These are phyloP conservation scores for Ardeotis arabs DNA, from an alignment of 2,113 vertebrate species.

Conservation along the genomic window DNA sequence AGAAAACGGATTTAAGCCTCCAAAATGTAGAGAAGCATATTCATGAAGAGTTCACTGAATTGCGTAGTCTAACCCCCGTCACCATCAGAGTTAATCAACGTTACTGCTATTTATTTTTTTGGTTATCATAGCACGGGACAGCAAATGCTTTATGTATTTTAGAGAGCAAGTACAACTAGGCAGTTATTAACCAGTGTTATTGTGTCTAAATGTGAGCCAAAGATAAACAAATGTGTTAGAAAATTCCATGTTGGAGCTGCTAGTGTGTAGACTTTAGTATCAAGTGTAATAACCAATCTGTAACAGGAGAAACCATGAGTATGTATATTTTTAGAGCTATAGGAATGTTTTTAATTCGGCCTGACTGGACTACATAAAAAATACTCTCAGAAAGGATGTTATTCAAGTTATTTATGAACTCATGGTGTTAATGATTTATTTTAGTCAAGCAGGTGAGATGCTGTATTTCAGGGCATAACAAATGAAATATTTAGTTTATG, in stretches of 20 bases:
- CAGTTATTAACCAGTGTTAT: background rate
- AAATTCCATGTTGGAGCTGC: background rate
- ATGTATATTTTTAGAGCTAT: conserved; percentile 20
- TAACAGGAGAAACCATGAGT: background rate
- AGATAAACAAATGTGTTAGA: background rate
- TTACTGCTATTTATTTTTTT: background rate
- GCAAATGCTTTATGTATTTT: background rate
- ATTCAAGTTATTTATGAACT: conserved; percentile 16
- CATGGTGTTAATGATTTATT: conserved; percentile 5
- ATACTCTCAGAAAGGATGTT: conserved; percentile 5
- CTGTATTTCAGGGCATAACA: background rate
- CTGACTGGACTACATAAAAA: background rate
- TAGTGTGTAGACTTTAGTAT: background rate
- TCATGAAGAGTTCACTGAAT: background rate
- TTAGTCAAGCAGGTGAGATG: background rate
- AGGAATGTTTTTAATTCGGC: conserved; percentile 1
- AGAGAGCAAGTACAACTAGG: background rate
- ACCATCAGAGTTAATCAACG: background rate
- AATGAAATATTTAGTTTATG: background rate
- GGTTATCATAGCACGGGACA: background rate
- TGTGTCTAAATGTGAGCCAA: conserved; percentile 2
- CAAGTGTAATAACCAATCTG: background rate
- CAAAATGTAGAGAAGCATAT: background rate
- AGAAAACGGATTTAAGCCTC: background rate
- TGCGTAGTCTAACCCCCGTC: accelerated